Evolutionary conservation across 2,113 vertebrate species (phyloP), one percentile per base, ranked within the genome.

Genomic region (Chrysochloris asiatica): DNA sequence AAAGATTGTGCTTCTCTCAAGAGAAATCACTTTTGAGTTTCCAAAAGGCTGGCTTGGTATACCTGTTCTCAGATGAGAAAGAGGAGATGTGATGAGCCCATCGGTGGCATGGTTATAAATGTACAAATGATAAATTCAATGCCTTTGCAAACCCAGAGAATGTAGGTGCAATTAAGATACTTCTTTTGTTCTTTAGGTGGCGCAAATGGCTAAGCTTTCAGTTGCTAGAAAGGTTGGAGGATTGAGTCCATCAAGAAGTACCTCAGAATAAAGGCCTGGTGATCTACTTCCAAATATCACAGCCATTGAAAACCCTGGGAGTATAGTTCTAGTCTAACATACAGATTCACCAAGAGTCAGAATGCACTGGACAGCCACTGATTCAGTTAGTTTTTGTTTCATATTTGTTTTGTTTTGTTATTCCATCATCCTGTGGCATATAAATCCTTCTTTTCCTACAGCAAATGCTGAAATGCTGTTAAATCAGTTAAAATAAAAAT

Each of bases 41-140:
- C 88, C 82, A 73, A 86, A 95, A 76, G 72, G 61, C 33, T 85
- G 80, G 71, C 90, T 89, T 83, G 71, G 88, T 71, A 78, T 75
- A 95, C 91, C 91, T 91, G 89, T 71, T 93, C 72, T 93, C 61
- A 72, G 56, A 73, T 45, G 56, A 86, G 75, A 90, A 81, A 86
- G 16, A 95, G 81, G 36, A 83, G 19, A 65, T 14, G 4, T 69
- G 33, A 47, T 38, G 69, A 86, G 71, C 71, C 14, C 3, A 24
- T 41, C 22, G 6, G 6, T 76, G 65, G 69, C 33, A 59, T 72
- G 14, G 50, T 3, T 30, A 36, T 56, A 33, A 65, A 77, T 59
- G 50, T 36, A 28, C 13, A 52, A 81, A 38, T 17, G 45, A 30
- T 41, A 13, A 17, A 78, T 12, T 63, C 30, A 72, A 72, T 83